A percentile compares a stretch with the other conserved stretches of the same genome.
Conservation (phyloP, 2,888 invertebrate species). For the Apantesis nais region DNA sequence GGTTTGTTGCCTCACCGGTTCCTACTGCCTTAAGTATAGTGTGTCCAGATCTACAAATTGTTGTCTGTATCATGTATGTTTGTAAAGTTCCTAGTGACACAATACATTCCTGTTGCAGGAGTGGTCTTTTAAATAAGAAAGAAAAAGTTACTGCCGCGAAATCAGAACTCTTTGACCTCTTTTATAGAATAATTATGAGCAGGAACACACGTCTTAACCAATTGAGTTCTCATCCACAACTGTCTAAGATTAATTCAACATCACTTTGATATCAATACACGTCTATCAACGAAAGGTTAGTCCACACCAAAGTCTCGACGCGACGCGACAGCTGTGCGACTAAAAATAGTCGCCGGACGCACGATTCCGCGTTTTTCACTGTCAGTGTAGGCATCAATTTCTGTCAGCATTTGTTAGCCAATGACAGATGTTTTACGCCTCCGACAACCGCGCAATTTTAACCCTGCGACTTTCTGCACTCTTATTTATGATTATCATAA, state of each 20-base stretch:
- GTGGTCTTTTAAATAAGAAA: too few relatives aligned
- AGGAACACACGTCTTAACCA: constrained; percentile 25
- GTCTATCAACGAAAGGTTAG: constrained; percentile 56
- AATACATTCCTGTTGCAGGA: too few relatives aligned
- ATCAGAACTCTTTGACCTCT: not conserved
- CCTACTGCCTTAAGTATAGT: too few relatives aligned
- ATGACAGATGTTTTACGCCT: constrained; percentile 83
- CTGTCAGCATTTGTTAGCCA: constrained; percentile 82
- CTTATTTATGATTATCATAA: constrained; percentile 41
- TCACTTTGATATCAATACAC: constrained; percentile 47
- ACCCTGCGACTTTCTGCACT: constrained; percentile 24
- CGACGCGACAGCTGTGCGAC: constrained; percentile 76
- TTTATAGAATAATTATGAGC: constrained; percentile 9
- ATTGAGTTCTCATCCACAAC: constrained; percentile 20
- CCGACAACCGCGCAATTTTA: constrained; percentile 48
- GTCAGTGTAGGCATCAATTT: constrained; percentile 81
- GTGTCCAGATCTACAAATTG: too few relatives aligned
- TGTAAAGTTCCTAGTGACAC: too few relatives aligned
- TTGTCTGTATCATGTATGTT: too few relatives aligned
- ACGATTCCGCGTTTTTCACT: constrained; percentile 84
- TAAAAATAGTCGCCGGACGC: constrained; percentile 75
- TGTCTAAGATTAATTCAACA: constrained; percentile 35
- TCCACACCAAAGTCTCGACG: constrained; percentile 63
- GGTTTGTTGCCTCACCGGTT: too few relatives aligned
- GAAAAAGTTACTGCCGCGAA: not conserved